Conservation (phyloP, 2,113 vertebrate species). For the Crotalus helleri region DNA sequence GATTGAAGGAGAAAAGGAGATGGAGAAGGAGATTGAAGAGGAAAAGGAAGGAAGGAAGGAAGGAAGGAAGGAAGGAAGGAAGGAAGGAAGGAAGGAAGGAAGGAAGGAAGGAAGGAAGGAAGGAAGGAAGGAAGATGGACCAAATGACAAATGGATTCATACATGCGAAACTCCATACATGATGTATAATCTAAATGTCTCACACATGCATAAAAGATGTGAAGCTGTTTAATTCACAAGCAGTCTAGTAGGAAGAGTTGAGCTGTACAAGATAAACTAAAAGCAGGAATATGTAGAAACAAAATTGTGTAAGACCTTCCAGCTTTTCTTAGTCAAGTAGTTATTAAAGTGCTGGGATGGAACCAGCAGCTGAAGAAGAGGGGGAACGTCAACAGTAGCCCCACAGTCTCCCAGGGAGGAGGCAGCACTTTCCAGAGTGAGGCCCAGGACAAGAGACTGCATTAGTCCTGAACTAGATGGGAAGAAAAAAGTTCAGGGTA, state of each 20-base stretch:
- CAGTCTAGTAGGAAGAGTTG: neutral
- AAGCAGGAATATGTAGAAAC: neutral
- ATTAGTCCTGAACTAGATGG: too few relatives aligned
- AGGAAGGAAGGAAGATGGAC: too few relatives aligned
- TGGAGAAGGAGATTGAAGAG: too few relatives aligned
- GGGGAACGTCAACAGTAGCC: neutral
- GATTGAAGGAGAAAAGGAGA: too few relatives aligned
- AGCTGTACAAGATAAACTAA: neutral
- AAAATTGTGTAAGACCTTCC: neutral
- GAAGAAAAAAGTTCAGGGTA: neutral
- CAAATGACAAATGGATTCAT: too few relatives aligned
- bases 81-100: neutral
- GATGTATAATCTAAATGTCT: neutral
- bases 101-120: neutral
- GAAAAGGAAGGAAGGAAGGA: too few relatives aligned
- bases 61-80: too few relatives aligned
- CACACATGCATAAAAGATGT: neutral
- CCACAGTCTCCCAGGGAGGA: too few relatives aligned
- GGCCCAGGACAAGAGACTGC: too few relatives aligned
- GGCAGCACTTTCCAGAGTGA: neutral
- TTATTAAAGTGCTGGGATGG: neutral
- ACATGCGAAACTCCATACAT: neutral
- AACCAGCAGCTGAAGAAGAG: neutral
- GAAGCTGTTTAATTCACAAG: neutral
- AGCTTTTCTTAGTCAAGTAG: neutral